Evolutionary conservation across 2,113 vertebrate species (phyloP).

Genomic region (Nesogale talazaci): DNA sequence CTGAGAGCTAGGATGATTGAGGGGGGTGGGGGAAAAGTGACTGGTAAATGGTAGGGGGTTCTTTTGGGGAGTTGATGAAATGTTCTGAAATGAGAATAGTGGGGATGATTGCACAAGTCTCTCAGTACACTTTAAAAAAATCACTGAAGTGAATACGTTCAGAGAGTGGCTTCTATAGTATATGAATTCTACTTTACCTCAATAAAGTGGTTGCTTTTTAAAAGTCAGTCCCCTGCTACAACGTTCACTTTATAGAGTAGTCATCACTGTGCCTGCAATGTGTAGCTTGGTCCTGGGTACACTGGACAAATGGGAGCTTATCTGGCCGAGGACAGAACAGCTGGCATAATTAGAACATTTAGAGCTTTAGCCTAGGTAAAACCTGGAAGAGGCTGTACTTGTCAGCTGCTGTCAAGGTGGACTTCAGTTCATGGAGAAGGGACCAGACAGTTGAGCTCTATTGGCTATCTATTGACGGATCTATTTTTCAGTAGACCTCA

Average conservation of each 20-base stretch:
- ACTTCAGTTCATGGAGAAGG: not conserved
- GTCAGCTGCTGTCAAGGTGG: not conserved
- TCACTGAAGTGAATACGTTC: not conserved
- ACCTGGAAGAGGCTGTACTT: not conserved
- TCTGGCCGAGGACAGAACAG: not conserved
- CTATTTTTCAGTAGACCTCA: not conserved
- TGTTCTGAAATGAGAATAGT: conserved; percentile 3
- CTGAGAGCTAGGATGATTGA: not conserved
- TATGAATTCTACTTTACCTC: not conserved
- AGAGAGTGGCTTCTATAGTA: not conserved
- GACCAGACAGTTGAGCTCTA: not conserved
- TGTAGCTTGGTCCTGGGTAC: not conserved
- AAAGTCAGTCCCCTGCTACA: not conserved
- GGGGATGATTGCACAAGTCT: not conserved
- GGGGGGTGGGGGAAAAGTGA: not conserved
- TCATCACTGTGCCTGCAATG: not conserved
- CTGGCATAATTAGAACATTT: not conserved
- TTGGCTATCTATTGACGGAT: not conserved
- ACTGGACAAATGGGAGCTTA: not conserved
- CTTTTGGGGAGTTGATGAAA: not conserved
- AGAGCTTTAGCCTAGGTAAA: not conserved
- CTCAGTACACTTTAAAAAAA: conserved; percentile 20
- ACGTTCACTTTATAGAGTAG: not conserved
- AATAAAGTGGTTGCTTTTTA: conserved; percentile 17
- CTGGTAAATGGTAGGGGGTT: not conserved